phyloP scores from a whole-genome alignment of 2,888 invertebrate species.

The Stenurella melanura region DNA sequence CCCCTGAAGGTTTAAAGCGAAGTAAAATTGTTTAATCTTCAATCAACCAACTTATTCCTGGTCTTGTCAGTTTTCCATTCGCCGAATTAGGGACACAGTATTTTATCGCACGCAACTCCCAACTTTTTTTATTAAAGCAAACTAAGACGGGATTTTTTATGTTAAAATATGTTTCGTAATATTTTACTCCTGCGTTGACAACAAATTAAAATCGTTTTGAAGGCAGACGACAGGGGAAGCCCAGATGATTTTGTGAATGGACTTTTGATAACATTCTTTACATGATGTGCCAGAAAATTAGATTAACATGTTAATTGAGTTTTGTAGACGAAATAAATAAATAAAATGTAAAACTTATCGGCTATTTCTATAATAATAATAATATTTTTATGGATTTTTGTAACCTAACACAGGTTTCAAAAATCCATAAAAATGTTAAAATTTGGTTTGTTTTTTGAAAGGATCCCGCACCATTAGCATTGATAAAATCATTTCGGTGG shows the following conservation, averaged over 20 bases:
- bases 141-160: not conserved
- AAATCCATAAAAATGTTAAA: too few species aligned
- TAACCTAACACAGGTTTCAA: too few species aligned
- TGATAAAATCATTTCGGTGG: too few species aligned
- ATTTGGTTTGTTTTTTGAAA: too few species aligned
- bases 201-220: not conserved
- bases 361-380: too few species aligned
- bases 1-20: not conserved
- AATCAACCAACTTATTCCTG: slow-evolving; percentile 7
- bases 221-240: not conserved
- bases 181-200: not conserved
- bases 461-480: too few species aligned
- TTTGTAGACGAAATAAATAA: not conserved
- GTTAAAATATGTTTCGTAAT: not conserved
- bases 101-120: not conserved
- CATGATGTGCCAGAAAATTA: not conserved
- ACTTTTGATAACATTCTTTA: not conserved
- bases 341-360: too few species aligned
- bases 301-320: too few species aligned
- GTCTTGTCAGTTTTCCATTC: not conserved
- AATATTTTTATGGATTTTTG: too few species aligned
- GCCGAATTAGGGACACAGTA: not conserved
- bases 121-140: not conserved
- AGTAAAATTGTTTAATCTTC: slow-evolving; percentile 7
- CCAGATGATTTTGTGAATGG: not conserved